phyloP scores from a whole-genome alignment of 2,888 invertebrate species.

The Lepidocyrtinus sp. region DNA sequence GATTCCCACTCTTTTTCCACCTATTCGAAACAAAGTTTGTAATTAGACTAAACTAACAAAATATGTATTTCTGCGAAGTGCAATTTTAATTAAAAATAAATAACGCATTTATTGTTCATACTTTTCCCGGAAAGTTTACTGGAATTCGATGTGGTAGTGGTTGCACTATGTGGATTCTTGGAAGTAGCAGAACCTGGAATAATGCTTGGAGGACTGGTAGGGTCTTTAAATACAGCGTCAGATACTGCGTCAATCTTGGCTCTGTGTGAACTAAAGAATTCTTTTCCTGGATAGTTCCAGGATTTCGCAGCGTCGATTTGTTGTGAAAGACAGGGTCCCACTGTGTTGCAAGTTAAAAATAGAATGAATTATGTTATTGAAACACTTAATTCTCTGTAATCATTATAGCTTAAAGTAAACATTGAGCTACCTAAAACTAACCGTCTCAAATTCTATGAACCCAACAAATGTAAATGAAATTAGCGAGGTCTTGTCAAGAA shows the following conservation, averaged over 20 bases:
- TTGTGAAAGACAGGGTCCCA: constrained; percentile 66
- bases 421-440: too few species aligned
- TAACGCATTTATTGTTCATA: constrained; percentile 6
- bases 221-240: constrained; percentile 47
- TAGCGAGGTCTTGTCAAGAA: not conserved
- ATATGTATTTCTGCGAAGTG: too few species aligned
- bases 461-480: too few species aligned
- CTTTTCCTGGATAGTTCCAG: constrained; percentile 58
- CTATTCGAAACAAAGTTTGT: too few species aligned
- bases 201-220: not conserved
- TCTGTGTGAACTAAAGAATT: constrained; percentile 58
- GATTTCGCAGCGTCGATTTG: constrained; percentile 57
- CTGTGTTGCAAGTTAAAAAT: constrained; percentile 36
- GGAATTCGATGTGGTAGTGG: constrained; percentile 51
- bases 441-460: too few species aligned
- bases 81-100: too few species aligned
- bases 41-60: too few species aligned
- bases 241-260: constrained; percentile 62
- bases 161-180: constrained; percentile 55
- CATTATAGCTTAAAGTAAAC: too few species aligned
- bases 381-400: too few species aligned
- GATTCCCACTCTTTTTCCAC: constrained; percentile 63
- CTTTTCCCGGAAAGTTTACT: constrained; percentile 55
- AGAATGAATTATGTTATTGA: too few species aligned
- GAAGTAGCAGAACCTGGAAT: constrained; percentile 5